A percentile compares a stretch with the other conserved stretches of the same genome.
Evolutionary conservation across 2,888 invertebrate genomes (phyloP).

Genomic region (Dasysyrphus albostriatus): DNA sequence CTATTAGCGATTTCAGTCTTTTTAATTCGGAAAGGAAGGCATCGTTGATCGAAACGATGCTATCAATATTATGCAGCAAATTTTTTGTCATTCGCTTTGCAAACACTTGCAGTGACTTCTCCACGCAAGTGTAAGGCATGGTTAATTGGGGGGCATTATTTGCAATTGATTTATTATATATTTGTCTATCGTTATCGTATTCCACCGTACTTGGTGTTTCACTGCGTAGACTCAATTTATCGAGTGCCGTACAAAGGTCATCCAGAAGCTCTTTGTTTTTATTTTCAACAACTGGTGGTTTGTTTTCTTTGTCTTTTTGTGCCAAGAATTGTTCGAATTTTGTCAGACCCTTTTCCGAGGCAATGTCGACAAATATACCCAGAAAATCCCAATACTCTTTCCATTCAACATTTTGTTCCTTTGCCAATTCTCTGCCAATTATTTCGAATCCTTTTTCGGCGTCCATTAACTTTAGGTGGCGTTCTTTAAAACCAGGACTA

Average conservation of each 20-base stretch:
- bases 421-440: slow-evolving; percentile 90
- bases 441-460: slow-evolving; percentile 94
- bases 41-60: slow-evolving; percentile 86
- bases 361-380: slow-evolving; percentile 91
- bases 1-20: slow-evolving; percentile 88
- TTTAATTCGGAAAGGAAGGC: slow-evolving; percentile 88
- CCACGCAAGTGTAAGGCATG: slow-evolving; percentile 85
- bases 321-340: slow-evolving; percentile 90
- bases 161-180: slow-evolving; percentile 59
- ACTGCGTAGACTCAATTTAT: slow-evolving; percentile 53
- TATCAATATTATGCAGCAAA: slow-evolving; percentile 85
- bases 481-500: slow-evolving; percentile 81
- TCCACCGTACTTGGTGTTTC: slow-evolving; percentile 31
- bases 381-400: slow-evolving; percentile 97
- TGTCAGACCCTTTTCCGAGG: slow-evolving; percentile 89
- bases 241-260: slow-evolving; percentile 77
- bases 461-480: slow-evolving; percentile 87
- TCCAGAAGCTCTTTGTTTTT: slow-evolving; percentile 73
- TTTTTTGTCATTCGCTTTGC: slow-evolving; percentile 89
- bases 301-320: slow-evolving; percentile 72
- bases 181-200: slow-evolving; percentile 50
- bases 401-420: slow-evolving; percentile 91
- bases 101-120: slow-evolving; percentile 87
- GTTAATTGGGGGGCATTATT: slow-evolving; percentile 78
- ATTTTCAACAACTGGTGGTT: slow-evolving; percentile 47